These are phyloP conservation scores for Gymnopithys bicolor DNA, from an alignment of 2,797 vertebrate species.

Conservation along the genomic window DNA sequence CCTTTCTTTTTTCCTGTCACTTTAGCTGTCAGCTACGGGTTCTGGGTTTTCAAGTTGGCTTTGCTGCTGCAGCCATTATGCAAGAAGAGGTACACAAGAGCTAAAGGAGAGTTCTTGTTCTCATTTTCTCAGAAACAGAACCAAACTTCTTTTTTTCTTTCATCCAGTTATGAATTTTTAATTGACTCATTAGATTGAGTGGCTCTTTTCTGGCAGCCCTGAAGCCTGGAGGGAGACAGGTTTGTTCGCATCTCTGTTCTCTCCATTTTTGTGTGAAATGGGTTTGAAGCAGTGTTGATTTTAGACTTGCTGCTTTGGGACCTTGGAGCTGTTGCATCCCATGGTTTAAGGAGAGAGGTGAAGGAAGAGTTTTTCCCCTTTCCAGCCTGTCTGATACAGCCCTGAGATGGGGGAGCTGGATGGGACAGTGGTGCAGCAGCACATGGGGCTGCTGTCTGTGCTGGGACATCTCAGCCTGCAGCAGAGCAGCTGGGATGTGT, in stretches of 20 bases:
- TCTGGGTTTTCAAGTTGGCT: not conserved
- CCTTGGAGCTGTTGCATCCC: not conserved
- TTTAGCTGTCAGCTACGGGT: not conserved
- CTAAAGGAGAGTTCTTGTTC: conserved; percentile 38
- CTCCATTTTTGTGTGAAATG: conserved; percentile 14
- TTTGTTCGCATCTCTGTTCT: conserved; percentile 43
- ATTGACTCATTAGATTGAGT: conserved; percentile 57
- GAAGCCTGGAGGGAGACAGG: conserved; percentile 37
- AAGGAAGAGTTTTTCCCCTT: not conserved
- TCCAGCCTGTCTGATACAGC: not conserved
- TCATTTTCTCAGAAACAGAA: conserved; percentile 51
- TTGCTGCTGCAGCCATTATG: not conserved
- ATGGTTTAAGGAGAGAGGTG: not conserved
- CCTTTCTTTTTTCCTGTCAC: not conserved
- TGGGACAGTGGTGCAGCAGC: not conserved
- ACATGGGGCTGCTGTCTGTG: too few species aligned
- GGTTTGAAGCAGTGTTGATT: conserved; percentile 31
- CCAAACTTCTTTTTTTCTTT: conserved; percentile 2
- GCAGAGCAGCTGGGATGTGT: not conserved
- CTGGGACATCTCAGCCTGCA: not conserved
- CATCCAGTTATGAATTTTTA: conserved; percentile 66
- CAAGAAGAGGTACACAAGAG: not conserved
- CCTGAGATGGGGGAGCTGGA: not conserved
- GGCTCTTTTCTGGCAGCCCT: conserved; percentile 50
- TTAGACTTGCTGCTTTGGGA: conserved; percentile 17